phyloP scores from a whole-genome alignment of 2,888 invertebrate genomes.

The Eilema depressum region DNA sequence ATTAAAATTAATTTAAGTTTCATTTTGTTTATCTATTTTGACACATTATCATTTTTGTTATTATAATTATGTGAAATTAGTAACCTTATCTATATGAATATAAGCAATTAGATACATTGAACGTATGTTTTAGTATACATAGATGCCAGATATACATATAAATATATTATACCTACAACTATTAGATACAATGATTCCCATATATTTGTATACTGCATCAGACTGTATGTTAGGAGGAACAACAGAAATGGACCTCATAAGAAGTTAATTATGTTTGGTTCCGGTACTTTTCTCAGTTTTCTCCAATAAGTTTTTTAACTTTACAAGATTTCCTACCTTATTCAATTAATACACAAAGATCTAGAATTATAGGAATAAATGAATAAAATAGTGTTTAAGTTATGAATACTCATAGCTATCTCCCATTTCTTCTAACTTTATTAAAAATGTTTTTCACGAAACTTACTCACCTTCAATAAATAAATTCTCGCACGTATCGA shows the following conservation, averaged over 20 bases:
- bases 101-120: neutral
- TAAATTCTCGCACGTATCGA: constrained; percentile 36
- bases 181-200: neutral
- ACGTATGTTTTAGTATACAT: neutral
- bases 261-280: neutral
- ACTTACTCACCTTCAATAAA: constrained; percentile 32
- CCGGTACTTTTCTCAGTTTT: neutral
- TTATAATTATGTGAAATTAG: neutral
- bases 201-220: neutral
- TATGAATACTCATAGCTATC: constrained; percentile 30
- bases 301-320: neutral
- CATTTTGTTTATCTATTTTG: neutral
- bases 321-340: constrained; percentile 13
- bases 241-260: neutral
- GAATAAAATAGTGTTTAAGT: constrained; percentile 26
- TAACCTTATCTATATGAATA: neutral
- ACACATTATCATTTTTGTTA: neutral
- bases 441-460: constrained; percentile 28
- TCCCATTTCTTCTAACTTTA: constrained; percentile 37
- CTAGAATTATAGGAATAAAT: constrained; percentile 26
- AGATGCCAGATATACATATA: neutral
- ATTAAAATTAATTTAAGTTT: neutral
- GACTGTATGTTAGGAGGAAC: neutral
- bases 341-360: constrained; percentile 19
- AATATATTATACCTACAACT: neutral